Base-by-base conservation (phyloP, 2,888 invertebrate genomes). In the Nemapogon koenigi region DNA sequence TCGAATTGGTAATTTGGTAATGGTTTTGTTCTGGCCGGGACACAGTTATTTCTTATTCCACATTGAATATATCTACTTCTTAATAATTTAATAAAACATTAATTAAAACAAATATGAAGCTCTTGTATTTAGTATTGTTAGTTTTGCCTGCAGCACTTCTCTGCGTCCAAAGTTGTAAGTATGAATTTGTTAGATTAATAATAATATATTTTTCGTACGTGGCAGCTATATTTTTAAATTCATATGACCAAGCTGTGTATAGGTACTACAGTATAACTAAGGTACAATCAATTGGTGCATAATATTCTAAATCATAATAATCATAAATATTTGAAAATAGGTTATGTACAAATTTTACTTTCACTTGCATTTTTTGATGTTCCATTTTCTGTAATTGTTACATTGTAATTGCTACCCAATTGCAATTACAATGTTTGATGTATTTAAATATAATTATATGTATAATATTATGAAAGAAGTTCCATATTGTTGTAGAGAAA, bases 111-210 rank as follows among this genome's bases (percentile, higher is more conserved):
- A 81, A 66, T 63, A 90, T 91, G 90, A 89, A 83, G 71, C 78
- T 83, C 53, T 72, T 88, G 53, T 82, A 85, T 61, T 65, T 90
- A 52, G 56, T 65, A 37, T 57, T 90, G 39, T 56, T 91, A 53
- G 83, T 88, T 50, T 68, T 91, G 46, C 90, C 90, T 50, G 85
- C 88, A 19, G 81, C 88, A 31, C 81, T 90, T 48, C 82, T 88
- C 49, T 86, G 86, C 48, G 81, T 87, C 46, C 84, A 85, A 63
- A 81, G 76, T 67, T 87, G 91, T 91, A 82, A 89, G 87, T 82
- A 44, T 47, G 48, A 49, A 47, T 44, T 51, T 51, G 53, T 52
- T 44, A 45, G 50, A 46, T 44, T 46, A 46, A 41, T 47, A 46
- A 48, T 51, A 22, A 6, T 43, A 37, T 44, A 26, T 46, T 51